phyloP scores from a whole-genome alignment of 1,140 invertebrate species.

The Leptonema lineaticorne region DNA sequence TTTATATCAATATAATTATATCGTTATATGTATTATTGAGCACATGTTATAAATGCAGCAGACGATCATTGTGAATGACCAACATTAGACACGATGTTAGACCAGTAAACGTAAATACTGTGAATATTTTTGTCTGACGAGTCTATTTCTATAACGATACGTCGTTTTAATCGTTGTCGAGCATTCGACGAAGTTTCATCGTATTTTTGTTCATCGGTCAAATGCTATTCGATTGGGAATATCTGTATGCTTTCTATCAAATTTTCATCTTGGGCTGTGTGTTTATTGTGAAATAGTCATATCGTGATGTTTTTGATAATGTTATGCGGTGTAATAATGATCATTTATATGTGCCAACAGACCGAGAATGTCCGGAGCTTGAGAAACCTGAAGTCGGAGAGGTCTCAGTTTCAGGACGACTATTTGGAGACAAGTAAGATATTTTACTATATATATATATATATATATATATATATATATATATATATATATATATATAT shows the following conservation, averaged over 20 bases:
- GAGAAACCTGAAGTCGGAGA: constrained; percentile 70
- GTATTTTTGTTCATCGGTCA: neutral
- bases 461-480: neutral
- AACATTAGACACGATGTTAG: neutral
- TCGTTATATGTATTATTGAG: no score
- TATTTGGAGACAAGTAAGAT: constrained; percentile 70
- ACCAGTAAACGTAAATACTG: neutral
- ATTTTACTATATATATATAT: neutral
- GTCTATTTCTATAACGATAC: neutral
- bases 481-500: neutral
- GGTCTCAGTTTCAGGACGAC: constrained; percentile 68
- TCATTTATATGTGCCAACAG: constrained; percentile 53
- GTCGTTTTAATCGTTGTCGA: neutral
- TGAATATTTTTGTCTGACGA: constrained; percentile 21
- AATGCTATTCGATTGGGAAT: constrained; percentile 22
- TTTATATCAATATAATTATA: no score
- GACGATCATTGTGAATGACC: neutral
- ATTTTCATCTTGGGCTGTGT: no score
- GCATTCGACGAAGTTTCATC: neutral
- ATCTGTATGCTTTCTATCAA: constrained; percentile 8
- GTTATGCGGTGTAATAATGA: neutral
- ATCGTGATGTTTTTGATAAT: no score
- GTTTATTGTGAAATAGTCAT: no score
- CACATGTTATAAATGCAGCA: neutral
- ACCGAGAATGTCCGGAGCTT: constrained; percentile 80